Base-by-base conservation (phyloP, 1,140 invertebrate species). In the Drosophila sp. region DNA sequence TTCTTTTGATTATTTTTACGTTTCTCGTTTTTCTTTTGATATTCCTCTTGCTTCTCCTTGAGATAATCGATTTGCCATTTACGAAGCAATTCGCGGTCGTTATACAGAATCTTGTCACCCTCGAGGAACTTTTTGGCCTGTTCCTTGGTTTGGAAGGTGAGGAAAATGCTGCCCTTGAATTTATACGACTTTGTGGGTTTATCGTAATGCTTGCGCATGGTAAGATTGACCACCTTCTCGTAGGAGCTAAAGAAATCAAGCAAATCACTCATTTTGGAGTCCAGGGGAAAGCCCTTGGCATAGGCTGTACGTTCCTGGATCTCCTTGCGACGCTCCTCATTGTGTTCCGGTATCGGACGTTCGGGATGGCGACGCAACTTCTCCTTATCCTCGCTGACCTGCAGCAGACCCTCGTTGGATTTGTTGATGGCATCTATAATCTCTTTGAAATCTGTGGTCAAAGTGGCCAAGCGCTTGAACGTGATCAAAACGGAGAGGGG, bases 121-220 rank as follows among this genome's bases (percentile, higher is more conserved):
- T 79, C 83, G 1, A 92, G 70, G 79, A 96, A 95, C 50, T 93
- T 92, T 74, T 96, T 94, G 11, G 95, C 95, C 77, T 94, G 94
- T 60, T 97, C 96, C 60, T 95, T 93, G 32, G 94, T 96, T 78
- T 95, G 94, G 85, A 98, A 99, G 2, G 96, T 95, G 25, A 96
- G 94, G 93, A 98, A 98, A 58, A 98, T 94, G 5, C 98, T 98
- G 47, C 98, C 98, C 93, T 99, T 97, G 84, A 98, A 98, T 38
- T 94, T 92, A 57, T 93, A 93, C 41, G 94, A 93, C 80, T 96
- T 96, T 5, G 93, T 93, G 4, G 94, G 92, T 69, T 94, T 95
- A 76, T 96, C 95, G 40, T 92, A 92, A 75, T 96, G 96, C 65
- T 94, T 94, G 73, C 96, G 94, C 94, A 96, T 96, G 80, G 95